A percentile compares a stretch with the other conserved stretches of the same genome.
Evolutionary conservation across 2,888 invertebrate species (phyloP).

Genomic region (Argyresthia albistria): DNA sequence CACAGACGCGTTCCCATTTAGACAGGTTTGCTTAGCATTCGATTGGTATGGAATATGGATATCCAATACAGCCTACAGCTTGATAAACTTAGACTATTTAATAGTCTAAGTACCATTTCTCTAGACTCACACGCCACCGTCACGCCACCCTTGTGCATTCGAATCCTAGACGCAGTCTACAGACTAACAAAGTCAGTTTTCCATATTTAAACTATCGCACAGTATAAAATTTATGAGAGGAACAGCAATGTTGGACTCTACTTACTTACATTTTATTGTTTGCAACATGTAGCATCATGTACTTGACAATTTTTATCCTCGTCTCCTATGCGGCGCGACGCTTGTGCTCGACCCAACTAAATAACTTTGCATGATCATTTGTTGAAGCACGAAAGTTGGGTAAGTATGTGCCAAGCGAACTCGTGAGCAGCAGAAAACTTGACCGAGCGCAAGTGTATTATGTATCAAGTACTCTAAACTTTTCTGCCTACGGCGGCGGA

Average conservation of each 20-base stretch:
- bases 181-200: too few species aligned
- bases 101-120: too few species aligned
- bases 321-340: slow-evolving; percentile 5
- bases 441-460: neutral
- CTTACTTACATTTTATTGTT: slow-evolving; percentile 8
- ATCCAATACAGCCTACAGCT: too few species aligned
- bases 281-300: neutral
- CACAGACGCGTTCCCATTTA: too few species aligned
- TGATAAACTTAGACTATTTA: too few species aligned
- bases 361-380: slow-evolving; percentile 5
- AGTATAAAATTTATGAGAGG: neutral
- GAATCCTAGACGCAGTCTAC: too few species aligned
- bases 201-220: neutral
- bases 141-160: too few species aligned
- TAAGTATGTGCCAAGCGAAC: neutral
- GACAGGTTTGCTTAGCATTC: too few species aligned
- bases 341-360: slow-evolving; percentile 1
- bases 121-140: too few species aligned
- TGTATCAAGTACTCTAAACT: neutral
- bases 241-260: neutral
- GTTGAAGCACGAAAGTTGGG: slow-evolving; percentile 1
- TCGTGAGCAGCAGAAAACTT: neutral
- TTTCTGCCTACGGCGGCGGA: neutral
- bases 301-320: slow-evolving; percentile 11
- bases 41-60: too few species aligned